Conservation (phyloP, 1,140 invertebrate genomes). For the Drosophila sechellia region DNA sequence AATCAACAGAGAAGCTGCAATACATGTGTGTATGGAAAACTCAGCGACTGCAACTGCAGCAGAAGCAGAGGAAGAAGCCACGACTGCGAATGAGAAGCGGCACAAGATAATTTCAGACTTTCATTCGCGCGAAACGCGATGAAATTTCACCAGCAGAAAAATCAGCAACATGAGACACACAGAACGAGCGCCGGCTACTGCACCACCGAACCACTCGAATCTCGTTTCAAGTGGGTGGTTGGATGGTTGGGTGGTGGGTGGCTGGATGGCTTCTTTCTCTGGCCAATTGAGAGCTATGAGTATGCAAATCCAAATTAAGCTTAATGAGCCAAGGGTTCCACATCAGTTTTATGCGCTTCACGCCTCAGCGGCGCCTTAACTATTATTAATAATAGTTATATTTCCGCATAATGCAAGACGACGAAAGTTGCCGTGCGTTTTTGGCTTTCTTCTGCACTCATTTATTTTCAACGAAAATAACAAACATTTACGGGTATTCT, state of each 20-base stretch:
- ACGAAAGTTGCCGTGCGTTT: constrained; percentile 62
- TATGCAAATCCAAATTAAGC: constrained; percentile 68
- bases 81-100: constrained; percentile 73
- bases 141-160: constrained; percentile 73
- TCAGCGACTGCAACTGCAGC: constrained; percentile 20
- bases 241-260: constrained; percentile 6
- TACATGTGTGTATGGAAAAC: constrained; percentile 58
- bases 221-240: constrained; percentile 34
- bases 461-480: constrained; percentile 32
- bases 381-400: constrained; percentile 71
- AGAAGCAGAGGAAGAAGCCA: constrained; percentile 18
- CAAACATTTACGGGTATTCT: constrained; percentile 53
- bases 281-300: constrained; percentile 31
- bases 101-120: constrained; percentile 82
- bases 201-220: constrained; percentile 22
- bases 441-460: constrained; percentile 65
- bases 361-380: constrained; percentile 63
- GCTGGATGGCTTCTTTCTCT: not conserved
- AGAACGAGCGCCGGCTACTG: constrained; percentile 56
- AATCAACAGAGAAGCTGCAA: constrained; percentile 61
- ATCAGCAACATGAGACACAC: constrained; percentile 41
- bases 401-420: constrained; percentile 77
- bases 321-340: constrained; percentile 73
- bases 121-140: constrained; percentile 83
- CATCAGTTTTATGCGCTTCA: constrained; percentile 49